Evolutionary conservation across 2,888 invertebrate species (phyloP).

Genomic region (Barypeithes pellucidus): DNA sequence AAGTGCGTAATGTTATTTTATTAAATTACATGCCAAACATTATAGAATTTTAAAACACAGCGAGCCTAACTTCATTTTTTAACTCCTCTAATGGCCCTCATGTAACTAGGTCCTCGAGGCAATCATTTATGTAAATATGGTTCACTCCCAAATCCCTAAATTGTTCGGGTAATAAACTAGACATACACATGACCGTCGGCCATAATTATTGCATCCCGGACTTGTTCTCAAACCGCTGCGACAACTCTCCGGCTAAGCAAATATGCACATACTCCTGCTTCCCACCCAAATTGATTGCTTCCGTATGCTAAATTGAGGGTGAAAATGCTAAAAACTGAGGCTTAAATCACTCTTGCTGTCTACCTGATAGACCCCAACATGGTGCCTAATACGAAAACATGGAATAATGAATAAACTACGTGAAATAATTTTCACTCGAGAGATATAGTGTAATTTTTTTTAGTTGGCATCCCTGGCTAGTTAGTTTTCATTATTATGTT

Average conservation of each 20-base stretch:
- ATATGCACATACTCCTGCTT: conserved; percentile 6
- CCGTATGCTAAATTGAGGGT: conserved; percentile 9
- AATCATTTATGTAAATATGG: background rate
- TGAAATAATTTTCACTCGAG: background rate
- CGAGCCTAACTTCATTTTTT: too few relatives aligned
- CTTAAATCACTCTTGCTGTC: conserved; percentile 2
- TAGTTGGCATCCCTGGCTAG: background rate
- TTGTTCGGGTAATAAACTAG: background rate
- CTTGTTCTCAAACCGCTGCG: background rate
- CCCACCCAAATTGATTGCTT: conserved; percentile 13
- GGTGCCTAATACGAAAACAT: conserved; percentile 6
- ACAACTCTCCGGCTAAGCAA: background rate
- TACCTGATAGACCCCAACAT: conserved; percentile 5
- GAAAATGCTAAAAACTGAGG: conserved; percentile 10
- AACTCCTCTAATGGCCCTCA: too few relatives aligned
- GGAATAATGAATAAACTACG: background rate
- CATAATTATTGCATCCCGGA: background rate
- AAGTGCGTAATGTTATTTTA: too few relatives aligned
- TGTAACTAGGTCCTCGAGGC: background rate
- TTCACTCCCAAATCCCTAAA: background rate
- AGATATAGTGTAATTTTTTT: background rate
- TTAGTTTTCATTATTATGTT: too few relatives aligned
- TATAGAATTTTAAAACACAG: background rate
- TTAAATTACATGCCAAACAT: too few relatives aligned
- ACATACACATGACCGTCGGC: background rate